Conservation (phyloP, 2,888 invertebrate species). For the Theodoxus fluviatilis region DNA sequence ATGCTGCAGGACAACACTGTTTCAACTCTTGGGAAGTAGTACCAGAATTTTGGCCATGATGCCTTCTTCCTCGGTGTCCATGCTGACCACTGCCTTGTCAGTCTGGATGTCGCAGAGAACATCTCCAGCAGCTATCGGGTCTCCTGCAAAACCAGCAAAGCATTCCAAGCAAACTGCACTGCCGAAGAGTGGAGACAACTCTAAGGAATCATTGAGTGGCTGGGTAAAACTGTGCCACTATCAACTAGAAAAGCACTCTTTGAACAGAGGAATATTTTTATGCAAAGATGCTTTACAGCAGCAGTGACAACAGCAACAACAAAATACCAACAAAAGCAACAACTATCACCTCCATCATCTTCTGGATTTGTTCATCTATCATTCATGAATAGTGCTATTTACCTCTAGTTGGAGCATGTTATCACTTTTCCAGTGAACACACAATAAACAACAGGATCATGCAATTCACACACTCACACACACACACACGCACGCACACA, state of each 20-base stretch:
- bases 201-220: background rate
- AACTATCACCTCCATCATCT: too few species aligned
- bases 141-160: conserved; percentile 50
- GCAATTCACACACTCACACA: background rate
- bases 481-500: conserved; percentile 3
- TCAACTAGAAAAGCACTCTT: background rate
- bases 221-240: background rate
- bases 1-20: too few species aligned
- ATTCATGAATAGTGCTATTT: too few species aligned
- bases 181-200: too few species aligned
- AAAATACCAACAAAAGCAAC: background rate
- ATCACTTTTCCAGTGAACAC: too few species aligned
- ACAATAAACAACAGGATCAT: too few species aligned
- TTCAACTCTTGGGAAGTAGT: too few species aligned
- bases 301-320: background rate
- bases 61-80: conserved; percentile 73
- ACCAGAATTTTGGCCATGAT: conserved; percentile 73
- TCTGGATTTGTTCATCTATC: too few species aligned
- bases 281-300: background rate
- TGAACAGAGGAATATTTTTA: background rate
- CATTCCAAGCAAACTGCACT: too few species aligned
- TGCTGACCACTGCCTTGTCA: conserved; percentile 73
- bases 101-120: conserved; percentile 74
- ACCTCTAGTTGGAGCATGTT: too few species aligned
- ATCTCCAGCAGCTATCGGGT: conserved; percentile 69